phyloP scores from a whole-genome alignment of 2,888 invertebrate genomes.

The Parasteatoda lunata region DNA sequence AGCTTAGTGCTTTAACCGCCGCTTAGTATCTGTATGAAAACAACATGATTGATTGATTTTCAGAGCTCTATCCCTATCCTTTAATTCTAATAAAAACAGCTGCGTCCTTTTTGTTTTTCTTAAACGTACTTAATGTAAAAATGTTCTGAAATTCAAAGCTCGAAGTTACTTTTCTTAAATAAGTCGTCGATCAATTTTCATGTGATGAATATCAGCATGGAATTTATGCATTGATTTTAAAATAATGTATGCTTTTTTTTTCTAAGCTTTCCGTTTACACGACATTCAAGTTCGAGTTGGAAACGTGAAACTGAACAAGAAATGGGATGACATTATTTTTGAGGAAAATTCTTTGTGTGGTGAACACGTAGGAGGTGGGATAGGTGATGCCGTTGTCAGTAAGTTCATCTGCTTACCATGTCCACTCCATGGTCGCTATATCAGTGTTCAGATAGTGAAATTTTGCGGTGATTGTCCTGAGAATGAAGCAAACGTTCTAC shows the following conservation, averaged over 20 bases:
- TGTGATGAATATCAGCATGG: too few relatives aligned
- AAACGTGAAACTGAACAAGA: conserved; percentile 56
- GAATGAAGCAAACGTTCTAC: conserved; percentile 66
- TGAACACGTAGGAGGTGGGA: conserved; percentile 63
- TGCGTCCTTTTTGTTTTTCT: too few relatives aligned
- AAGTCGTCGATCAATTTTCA: too few relatives aligned
- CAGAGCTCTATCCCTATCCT: too few relatives aligned
- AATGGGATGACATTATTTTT: conserved; percentile 64
- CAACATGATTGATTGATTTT: too few relatives aligned
- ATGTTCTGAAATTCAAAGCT: too few relatives aligned
- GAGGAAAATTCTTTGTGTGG: conserved; percentile 67
- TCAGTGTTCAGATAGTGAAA: conserved; percentile 69
- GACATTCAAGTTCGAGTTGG: conserved; percentile 70
- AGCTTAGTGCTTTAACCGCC: too few relatives aligned
- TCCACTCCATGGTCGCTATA: conserved; percentile 67
- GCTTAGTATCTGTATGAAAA: too few relatives aligned
- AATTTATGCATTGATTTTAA: too few relatives aligned
- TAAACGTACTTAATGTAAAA: too few relatives aligned
- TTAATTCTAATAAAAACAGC: too few relatives aligned
- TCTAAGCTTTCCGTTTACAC: conserved; percentile 69
- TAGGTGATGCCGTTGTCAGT: conserved; percentile 60
- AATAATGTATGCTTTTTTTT: neutral
- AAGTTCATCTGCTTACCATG: conserved; percentile 69
- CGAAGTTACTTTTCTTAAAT: too few relatives aligned
- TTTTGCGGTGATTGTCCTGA: conserved; percentile 69